phyloP scores from a whole-genome alignment of 2,888 invertebrate species.

The Entomobrya multifasciata region DNA sequence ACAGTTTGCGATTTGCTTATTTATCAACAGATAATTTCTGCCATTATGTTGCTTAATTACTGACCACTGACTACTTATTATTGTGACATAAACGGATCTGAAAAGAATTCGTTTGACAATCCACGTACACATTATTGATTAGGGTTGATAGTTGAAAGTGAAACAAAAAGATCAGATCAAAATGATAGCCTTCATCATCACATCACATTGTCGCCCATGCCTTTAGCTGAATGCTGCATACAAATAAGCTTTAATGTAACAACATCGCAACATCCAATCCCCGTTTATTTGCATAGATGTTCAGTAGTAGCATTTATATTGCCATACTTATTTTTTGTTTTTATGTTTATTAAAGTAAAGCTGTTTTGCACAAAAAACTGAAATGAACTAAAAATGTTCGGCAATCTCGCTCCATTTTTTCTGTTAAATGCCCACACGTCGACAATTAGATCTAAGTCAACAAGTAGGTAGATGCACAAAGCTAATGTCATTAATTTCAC shows the following conservation, averaged over 20 bases:
- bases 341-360: slow-evolving; percentile 14
- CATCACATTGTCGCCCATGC: too few relatives aligned
- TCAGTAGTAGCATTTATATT: background rate
- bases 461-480: too few relatives aligned
- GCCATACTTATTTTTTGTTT: background rate
- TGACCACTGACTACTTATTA: too few relatives aligned
- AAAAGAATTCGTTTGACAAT: too few relatives aligned
- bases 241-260: slow-evolving; percentile 38
- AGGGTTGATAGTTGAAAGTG: too few relatives aligned
- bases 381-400: background rate
- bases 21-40: too few relatives aligned
- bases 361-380: slow-evolving; percentile 24
- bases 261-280: slow-evolving; percentile 19
- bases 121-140: too few relatives aligned
- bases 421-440: background rate
- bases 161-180: too few relatives aligned
- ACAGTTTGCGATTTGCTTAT: too few relatives aligned
- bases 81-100: too few relatives aligned
- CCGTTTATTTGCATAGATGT: slow-evolving; percentile 40
- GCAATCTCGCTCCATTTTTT: background rate
- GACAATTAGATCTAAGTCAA: background rate
- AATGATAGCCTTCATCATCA: too few relatives aligned
- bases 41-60: too few relatives aligned
- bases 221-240: slow-evolving; percentile 21
- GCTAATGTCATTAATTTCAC: background rate